These are phyloP conservation scores for Tillus elongatus DNA, from an alignment of 2,888 invertebrate genomes.

Conservation along the genomic window DNA sequence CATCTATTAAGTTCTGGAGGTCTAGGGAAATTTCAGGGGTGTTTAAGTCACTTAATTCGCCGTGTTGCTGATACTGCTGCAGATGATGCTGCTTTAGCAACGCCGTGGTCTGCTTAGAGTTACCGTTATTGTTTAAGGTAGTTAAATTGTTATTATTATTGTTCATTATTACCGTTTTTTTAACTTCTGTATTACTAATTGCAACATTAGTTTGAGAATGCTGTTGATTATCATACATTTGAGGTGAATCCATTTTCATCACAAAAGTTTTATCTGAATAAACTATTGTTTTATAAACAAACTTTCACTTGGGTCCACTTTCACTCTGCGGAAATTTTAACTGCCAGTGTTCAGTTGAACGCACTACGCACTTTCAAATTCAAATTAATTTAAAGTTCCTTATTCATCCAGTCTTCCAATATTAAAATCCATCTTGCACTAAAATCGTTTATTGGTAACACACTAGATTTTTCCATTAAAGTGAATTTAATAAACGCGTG, in stretches of 20 bases:
- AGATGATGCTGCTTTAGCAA: slow-evolving; percentile 56
- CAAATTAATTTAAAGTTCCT: slow-evolving; percentile 9
- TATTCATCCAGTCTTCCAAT: background rate
- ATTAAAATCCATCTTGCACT: background rate
- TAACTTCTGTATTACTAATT: slow-evolving; percentile 49
- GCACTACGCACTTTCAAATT: slow-evolving; percentile 13
- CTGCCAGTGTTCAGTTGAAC: slow-evolving; percentile 9
- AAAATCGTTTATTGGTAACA: too few relatives aligned
- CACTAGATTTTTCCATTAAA: too few relatives aligned
- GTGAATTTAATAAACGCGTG: too few relatives aligned
- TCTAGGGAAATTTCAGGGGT: slow-evolving; percentile 89
- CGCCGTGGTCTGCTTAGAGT: slow-evolving; percentile 48
- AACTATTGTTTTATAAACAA: slow-evolving; percentile 8
- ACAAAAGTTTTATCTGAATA: slow-evolving; percentile 6
- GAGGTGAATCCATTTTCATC: slow-evolving; percentile 66
- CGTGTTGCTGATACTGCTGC: slow-evolving; percentile 57
- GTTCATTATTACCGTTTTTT: slow-evolving; percentile 41
- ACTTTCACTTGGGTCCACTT: slow-evolving; percentile 36
- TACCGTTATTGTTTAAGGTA: slow-evolving; percentile 42
- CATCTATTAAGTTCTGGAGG: slow-evolving; percentile 85
- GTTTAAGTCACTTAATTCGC: slow-evolving; percentile 79
- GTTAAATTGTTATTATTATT: slow-evolving; percentile 40
- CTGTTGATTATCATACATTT: slow-evolving; percentile 74
- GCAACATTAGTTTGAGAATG: slow-evolving; percentile 44
- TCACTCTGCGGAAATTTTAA: slow-evolving; percentile 29